phyloP scores from a whole-genome alignment of 1,140 invertebrate genomes.

The Ptiloglossa arizonensis region DNA sequence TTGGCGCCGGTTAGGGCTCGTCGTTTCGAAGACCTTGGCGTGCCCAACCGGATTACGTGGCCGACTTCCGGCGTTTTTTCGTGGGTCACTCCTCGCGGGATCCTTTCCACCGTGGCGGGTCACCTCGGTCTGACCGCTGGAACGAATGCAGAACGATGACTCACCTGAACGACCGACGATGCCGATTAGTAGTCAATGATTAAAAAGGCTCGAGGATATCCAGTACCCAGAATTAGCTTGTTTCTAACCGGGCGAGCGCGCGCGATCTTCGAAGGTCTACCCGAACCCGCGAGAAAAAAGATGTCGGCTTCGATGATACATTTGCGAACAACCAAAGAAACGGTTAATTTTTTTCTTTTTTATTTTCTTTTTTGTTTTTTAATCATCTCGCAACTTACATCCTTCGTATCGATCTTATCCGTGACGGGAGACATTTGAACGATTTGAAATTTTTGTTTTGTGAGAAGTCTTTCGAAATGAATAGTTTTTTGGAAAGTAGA shows the following conservation, averaged over 20 bases:
- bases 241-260: not conserved
- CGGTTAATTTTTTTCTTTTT: not conserved
- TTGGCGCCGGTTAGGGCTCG: slow-evolving; percentile 29
- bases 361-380: too few species aligned
- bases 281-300: not conserved
- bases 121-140: slow-evolving; percentile 32
- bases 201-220: slow-evolving; percentile 40
- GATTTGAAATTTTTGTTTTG: too few species aligned
- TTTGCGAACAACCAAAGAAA: not conserved
- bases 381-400: too few species aligned
- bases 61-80: slow-evolving; percentile 60
- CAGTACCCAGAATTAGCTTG: not conserved
- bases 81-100: slow-evolving; percentile 46
- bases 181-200: slow-evolving; percentile 2
- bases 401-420: too few species aligned
- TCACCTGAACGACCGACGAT: not conserved
- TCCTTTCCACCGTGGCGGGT: not conserved
- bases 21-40: slow-evolving; percentile 55
- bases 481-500: too few species aligned
- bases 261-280: not conserved
- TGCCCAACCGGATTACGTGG: slow-evolving; percentile 52
- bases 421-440: too few species aligned
- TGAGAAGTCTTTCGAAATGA: too few species aligned
- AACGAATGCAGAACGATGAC: slow-evolving; percentile 27
- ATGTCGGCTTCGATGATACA: too few species aligned